phyloP scores from a whole-genome alignment of 35 echinoderm and acorn worm genomes.

The Heliocidaris erythrogramma region DNA sequence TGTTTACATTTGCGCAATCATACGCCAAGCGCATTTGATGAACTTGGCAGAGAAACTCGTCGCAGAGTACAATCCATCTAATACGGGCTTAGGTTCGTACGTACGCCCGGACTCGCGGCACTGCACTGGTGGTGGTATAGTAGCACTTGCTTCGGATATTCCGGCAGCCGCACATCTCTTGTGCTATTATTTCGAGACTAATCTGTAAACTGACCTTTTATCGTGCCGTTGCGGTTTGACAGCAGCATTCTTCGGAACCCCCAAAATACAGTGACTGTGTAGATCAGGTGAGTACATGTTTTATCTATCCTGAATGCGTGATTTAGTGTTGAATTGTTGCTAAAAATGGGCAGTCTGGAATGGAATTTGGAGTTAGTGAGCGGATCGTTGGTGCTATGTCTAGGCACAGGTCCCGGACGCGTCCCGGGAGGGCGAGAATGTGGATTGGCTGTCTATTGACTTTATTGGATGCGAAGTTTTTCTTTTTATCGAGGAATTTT shows the following conservation, averaged over 20 bases:
- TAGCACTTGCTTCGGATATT: too few species aligned
- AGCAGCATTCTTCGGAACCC: not conserved
- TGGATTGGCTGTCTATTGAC: too few species aligned
- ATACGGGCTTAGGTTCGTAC: not conserved
- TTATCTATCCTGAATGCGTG: not conserved
- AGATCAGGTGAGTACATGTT: not conserved
- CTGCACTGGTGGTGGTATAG: too few species aligned
- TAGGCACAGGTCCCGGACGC: too few species aligned
- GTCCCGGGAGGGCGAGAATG: too few species aligned
- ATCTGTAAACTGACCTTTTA: too few species aligned
- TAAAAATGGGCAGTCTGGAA: not conserved
- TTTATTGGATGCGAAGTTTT: too few species aligned
- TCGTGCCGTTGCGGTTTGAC: not conserved
- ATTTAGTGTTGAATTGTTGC: too few species aligned
- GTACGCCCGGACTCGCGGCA: not conserved
- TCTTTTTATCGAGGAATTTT: too few species aligned
- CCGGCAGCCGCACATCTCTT: too few species aligned
- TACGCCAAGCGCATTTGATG: not conserved
- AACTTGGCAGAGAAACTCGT: not conserved
- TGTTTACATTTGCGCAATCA: constrained; percentile 9
- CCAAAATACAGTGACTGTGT: not conserved
- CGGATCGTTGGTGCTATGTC: too few species aligned
- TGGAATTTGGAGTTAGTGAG: not conserved
- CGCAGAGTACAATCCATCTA: not conserved
- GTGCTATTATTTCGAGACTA: too few species aligned